Evolutionary conservation across 2,888 invertebrate genomes (phyloP).

Genomic region (Entomobrya proxima): DNA sequence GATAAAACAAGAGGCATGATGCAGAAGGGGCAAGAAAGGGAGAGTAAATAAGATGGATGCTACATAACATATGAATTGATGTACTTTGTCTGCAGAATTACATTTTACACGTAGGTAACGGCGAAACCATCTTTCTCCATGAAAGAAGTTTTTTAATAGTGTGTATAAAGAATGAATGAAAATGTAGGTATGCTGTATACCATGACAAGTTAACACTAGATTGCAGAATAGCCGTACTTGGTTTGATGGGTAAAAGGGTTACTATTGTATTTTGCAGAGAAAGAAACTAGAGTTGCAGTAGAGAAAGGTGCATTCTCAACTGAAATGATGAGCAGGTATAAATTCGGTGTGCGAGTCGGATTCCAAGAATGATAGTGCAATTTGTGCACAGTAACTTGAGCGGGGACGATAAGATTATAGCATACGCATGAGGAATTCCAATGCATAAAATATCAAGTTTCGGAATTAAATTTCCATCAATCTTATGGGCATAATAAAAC

Average conservation of each 20-base stretch:
- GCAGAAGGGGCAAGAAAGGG: neutral
- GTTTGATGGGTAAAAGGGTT: neutral
- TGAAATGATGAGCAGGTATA: neutral
- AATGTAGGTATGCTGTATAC: neutral
- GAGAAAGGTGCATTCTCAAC: neutral
- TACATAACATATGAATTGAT: constrained; percentile 2
- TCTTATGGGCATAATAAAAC: constrained; percentile 9
- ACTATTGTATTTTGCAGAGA: neutral
- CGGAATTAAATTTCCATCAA: constrained; percentile 45
- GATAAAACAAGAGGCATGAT: neutral
- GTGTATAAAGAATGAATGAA: constrained; percentile 18
- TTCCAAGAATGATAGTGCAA: neutral
- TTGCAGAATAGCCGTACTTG: too few relatives aligned
- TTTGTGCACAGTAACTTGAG: neutral
- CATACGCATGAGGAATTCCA: neutral
- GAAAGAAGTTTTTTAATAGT: constrained; percentile 6
- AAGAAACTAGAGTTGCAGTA: neutral
- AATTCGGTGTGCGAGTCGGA: neutral
- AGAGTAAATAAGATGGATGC: neutral
- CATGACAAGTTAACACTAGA: neutral
- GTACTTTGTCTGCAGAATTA: neutral
- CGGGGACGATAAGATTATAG: neutral
- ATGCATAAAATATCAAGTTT: constrained; percentile 44
- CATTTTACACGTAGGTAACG: too few relatives aligned
- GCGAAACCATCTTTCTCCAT: too few relatives aligned